Evolutionary conservation across 1,140 invertebrate species (phyloP).

Genomic region (Drosophila novamexicana): DNA sequence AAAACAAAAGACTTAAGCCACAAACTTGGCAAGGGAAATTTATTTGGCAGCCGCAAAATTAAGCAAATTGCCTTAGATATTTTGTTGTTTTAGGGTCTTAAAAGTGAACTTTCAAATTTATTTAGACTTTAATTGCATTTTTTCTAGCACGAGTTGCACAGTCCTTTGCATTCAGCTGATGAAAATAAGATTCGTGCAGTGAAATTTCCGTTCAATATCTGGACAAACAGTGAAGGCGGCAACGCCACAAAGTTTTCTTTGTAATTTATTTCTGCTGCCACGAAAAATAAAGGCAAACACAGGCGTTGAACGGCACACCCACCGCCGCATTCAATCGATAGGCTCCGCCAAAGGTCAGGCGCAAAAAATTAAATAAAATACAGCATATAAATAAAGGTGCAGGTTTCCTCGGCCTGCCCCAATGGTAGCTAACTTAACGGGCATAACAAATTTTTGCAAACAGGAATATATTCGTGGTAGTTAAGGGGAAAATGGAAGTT

Average conservation of each 20-base stretch:
- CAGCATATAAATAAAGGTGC: slow-evolving; percentile 39
- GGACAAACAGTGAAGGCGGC: slow-evolving; percentile 28
- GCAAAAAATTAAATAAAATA: slow-evolving; percentile 64
- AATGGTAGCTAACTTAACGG: slow-evolving; percentile 28
- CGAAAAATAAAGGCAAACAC: slow-evolving; percentile 68
- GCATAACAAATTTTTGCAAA: slow-evolving; percentile 42
- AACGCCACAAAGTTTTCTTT: slow-evolving; percentile 44
- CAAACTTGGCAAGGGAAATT: slow-evolving; percentile 43
- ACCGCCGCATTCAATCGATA: slow-evolving; percentile 65
- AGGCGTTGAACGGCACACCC: slow-evolving; percentile 67
- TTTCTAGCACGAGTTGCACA: not conserved
- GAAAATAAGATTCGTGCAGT: slow-evolving; percentile 35
- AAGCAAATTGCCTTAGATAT: slow-evolving; percentile 9
- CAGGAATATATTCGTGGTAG: slow-evolving; percentile 25
- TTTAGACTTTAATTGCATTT: slow-evolving; percentile 25
- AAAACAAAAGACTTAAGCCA: slow-evolving; percentile 51
- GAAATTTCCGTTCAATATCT: slow-evolving; percentile 31
- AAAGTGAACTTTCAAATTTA: slow-evolving; percentile 39
- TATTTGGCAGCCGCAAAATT: slow-evolving; percentile 28
- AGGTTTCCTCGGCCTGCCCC: slow-evolving; percentile 26
- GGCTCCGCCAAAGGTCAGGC: slow-evolving; percentile 67
- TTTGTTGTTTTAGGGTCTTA: slow-evolving; percentile 1
- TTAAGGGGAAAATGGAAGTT: not conserved
- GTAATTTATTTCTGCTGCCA: slow-evolving; percentile 32
- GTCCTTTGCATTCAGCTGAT: slow-evolving; percentile 5